These are phyloP conservation scores for Deilephila elpenor DNA, from an alignment of 2,888 invertebrate species.

Conservation along the genomic window DNA sequence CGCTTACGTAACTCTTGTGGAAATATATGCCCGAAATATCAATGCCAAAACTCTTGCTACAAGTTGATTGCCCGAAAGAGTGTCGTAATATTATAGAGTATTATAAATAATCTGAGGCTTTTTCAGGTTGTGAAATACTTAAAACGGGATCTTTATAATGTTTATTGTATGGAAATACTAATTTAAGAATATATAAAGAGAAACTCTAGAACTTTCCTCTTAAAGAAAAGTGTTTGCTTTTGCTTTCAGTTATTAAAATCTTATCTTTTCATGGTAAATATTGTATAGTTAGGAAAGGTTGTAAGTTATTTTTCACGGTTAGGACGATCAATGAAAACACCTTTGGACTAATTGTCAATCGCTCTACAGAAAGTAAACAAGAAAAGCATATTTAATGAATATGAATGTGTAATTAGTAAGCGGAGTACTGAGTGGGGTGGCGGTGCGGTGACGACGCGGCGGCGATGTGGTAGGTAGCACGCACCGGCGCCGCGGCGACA, in stretches of 20 bases:
- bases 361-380: not conserved
- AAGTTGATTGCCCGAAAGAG: not conserved
- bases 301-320: not conserved
- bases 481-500: constrained; percentile 50
- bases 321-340: too few species aligned
- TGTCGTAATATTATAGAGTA: not conserved
- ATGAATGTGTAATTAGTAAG: constrained; percentile 33
- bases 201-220: too few species aligned
- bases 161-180: too few species aligned
- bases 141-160: too few species aligned
- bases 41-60: not conserved
- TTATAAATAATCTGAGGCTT: not conserved
- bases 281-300: too few species aligned
- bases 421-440: constrained; percentile 33
- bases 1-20: constrained; percentile 1
- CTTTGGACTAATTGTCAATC: too few species aligned
- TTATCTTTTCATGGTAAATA: too few species aligned
- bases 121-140: not conserved
- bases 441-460: constrained; percentile 25
- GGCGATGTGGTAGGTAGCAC: constrained; percentile 52
- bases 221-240: too few species aligned
- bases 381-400: constrained; percentile 8
- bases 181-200: too few species aligned
- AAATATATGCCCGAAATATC: constrained; percentile 4
- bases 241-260: too few species aligned